Conservation (phyloP, 2,113 vertebrate species). For the Ammodytes marinus region DNA sequence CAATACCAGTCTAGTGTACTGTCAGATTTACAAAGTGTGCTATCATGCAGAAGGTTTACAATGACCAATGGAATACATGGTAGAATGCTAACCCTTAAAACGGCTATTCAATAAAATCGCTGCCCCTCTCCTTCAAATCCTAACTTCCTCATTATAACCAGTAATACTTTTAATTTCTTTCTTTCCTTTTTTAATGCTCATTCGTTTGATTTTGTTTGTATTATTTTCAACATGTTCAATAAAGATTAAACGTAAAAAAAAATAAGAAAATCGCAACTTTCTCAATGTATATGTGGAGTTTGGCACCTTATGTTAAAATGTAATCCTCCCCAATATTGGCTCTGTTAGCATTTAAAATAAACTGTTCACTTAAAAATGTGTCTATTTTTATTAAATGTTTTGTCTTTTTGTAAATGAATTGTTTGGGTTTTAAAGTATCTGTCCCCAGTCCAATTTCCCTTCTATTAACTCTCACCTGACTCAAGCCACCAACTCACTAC, state of each 20-base stretch:
- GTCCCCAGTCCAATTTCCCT: slow-evolving; percentile 18
- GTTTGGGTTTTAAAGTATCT: neutral
- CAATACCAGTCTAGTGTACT: neutral
- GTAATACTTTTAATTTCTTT: too few species aligned
- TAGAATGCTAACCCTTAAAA: neutral
- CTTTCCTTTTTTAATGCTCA: too few species aligned
- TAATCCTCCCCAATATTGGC: neutral
- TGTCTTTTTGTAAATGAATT: too few species aligned
- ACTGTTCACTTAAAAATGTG: too few species aligned
- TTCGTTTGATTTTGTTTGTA: too few species aligned
- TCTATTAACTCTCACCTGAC: slow-evolving; percentile 31
- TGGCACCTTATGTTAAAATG: neutral
- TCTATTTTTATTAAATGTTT: too few species aligned
- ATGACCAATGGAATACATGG: neutral
- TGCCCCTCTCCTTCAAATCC: neutral
- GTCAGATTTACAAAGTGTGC: neutral
- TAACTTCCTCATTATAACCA: neutral
- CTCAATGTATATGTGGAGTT: neutral
- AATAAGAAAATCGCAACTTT: neutral
- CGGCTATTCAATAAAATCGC: neutral
- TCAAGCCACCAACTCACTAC: slow-evolving; percentile 19
- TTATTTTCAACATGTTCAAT: too few species aligned
- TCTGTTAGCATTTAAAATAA: neutral
- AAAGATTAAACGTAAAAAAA: too few species aligned
- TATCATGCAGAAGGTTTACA: neutral